Base-by-base conservation (phyloP, 1,140 invertebrate genomes). In the Aphelinus atriplicis region DNA sequence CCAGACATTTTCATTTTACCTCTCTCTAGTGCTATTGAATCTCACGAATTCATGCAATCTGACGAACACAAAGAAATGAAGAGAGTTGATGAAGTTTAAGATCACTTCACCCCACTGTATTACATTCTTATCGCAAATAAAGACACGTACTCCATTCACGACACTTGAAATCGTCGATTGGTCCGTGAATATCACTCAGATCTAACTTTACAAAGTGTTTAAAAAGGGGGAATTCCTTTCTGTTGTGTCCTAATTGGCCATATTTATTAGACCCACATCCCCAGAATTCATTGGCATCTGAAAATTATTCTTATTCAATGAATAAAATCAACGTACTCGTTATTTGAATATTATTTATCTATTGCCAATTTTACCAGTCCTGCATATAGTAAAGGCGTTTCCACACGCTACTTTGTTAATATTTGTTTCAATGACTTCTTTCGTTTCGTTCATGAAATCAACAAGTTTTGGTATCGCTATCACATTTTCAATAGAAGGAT, bases 251-350 rank as follows among this genome's bases (percentile, higher is more conserved):
- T 60, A 95, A 80, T 79, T 95, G 94, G 1, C 92, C 91, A 83
- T 94, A 94, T 79, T 92, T 92, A 84, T 94, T 94, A 80, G 89
- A 92, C 53, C 94, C 94, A 81, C 90, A 90, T 3, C 91, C 92
- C 91, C 91, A 94, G 10, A 95, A 78, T 48, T 87, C 84, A 9
- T 89, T 89, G 80, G 0, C 56, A 45, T 71, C 77, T 76, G 2
- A 65, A 50, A 73, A 26, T 26, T 26, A 26, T 26, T 26, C 26
- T 26, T 71, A 51, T 65, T 56, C 69, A 63, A 71, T 45, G 72
- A 68, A 45, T 71, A 43, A 63, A 65, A 58, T 26, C 26, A 26
- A 26, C 26, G 26, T 26, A 26, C 26, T 26, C 26, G 26, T 61
- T 47, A 57, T 46, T 77, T 64, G 71, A 62, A 73, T 60, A 53